Base-by-base conservation (phyloP, 2,797 vertebrate species). In the Siniperca scherzeri region DNA sequence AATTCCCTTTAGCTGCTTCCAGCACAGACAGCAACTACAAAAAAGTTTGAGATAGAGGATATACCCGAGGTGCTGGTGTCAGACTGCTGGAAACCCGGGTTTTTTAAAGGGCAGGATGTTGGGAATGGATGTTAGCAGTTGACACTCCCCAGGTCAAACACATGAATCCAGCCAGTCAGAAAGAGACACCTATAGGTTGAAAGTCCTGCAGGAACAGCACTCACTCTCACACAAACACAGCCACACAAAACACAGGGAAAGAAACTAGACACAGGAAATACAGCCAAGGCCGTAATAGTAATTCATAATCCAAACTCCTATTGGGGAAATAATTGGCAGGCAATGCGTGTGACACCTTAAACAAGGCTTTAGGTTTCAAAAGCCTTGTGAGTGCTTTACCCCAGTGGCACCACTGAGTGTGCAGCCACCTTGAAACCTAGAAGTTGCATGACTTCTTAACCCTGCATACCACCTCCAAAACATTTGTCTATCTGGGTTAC, bases 291-390 rank as follows among this genome's bases (percentile, higher is more conserved):
- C 5, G 27, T 57, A 16, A 57, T 13, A 30, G 48, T n/a, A 46
- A 36, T 56, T 62, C 57, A 57, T 25, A 76, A 36, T 56, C 3
- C 16, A 1, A 59, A 57, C 61, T 36, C 38, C 19, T 33, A 36
- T 44, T 1, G 17, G 5, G 21, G 17, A 70, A 57, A 30, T 13
- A 69, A 22, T 21, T 48, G 40, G 9, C 9, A 22, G 8, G 30
- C 19, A 42, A 14, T 33, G 10, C 10, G 10, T 57, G 33, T 52
- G 10, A 55, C 70, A 33, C 12, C 50, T 64, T 46, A 56, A 67
- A 67, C 21, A 22, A 74, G 38, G 36, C 50, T 44, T 52, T 33
- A 33, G 50, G 73, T 53, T 6, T 55, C 61, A 65, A 44, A 75
- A 56, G 36, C 60, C 61, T 42, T 16, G 60, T 2, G 3, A 65